Evolutionary conservation across 92 coral and sea anemone genomes (phyloP).

Genomic region (Phymanthus crucifer): DNA sequence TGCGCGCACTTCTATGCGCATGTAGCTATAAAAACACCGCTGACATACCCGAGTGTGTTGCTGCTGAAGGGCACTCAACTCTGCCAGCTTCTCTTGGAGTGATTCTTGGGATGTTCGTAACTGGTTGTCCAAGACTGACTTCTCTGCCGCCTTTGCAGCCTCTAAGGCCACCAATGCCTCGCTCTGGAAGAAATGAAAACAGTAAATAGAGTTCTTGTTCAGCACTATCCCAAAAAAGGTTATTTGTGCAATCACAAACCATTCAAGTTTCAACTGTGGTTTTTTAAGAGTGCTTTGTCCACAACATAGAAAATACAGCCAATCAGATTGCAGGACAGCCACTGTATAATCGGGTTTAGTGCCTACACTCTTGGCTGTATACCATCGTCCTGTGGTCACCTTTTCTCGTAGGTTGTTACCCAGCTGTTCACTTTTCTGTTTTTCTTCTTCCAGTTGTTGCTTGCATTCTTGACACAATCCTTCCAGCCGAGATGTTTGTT

Average conservation of each 20-base stretch:
- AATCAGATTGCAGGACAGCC: no score
- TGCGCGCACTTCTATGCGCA: neutral
- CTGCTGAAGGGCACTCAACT: slow-evolving; percentile 84
- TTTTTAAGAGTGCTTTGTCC: no score
- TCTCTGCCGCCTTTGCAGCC: slow-evolving; percentile 93
- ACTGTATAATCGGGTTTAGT: no score
- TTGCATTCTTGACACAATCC: slow-evolving; percentile 66
- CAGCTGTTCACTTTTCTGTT: slow-evolving; percentile 59
- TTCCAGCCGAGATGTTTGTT: slow-evolving; percentile 64
- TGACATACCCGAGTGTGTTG: slow-evolving; percentile 70
- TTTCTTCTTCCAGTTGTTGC: slow-evolving; percentile 49
- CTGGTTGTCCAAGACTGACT: slow-evolving; percentile 87
- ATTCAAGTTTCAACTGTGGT: no score
- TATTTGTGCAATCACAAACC: no score
- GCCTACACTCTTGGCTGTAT: neutral
- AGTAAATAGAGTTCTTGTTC: neutral
- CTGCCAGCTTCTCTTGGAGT: slow-evolving; percentile 80
- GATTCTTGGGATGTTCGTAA: slow-evolving; percentile 80
- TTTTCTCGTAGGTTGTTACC: slow-evolving; percentile 64
- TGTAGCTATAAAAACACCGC: neutral
- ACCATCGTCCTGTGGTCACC: slow-evolving; percentile 34
- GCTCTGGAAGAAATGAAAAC: slow-evolving; percentile 41
- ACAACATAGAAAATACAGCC: no score
- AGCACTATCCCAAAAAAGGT: no score
- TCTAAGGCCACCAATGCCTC: slow-evolving; percentile 89